Conservation (phyloP, 2,113 vertebrate species). For the Myiozetetes cayanensis region DNA sequence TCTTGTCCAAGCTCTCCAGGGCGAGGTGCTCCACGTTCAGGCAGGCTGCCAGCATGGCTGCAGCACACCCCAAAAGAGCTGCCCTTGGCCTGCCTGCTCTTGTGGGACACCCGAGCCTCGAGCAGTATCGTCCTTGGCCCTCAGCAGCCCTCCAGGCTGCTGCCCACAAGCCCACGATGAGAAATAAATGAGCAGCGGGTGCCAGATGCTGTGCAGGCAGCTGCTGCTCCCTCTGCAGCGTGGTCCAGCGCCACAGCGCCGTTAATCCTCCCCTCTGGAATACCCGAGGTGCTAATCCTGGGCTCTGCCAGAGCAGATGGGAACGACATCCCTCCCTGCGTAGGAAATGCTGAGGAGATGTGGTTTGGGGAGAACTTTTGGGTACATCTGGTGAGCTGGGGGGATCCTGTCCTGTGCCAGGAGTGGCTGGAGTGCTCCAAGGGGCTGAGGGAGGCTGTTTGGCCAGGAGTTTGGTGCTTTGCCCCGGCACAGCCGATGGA, state of each 20-base stretch:
- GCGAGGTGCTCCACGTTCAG: background rate
- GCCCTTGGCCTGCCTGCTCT: background rate
- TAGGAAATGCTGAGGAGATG: background rate
- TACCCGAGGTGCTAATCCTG: background rate
- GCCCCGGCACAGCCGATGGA: accelerated
- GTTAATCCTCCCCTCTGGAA: background rate
- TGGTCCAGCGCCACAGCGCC: background rate
- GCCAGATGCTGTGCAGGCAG: background rate
- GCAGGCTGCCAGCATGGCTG: background rate
- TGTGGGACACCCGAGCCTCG: background rate
- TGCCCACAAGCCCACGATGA: background rate
- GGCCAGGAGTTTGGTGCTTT: background rate
- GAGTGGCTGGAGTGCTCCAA: background rate
- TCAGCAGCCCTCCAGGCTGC: background rate
- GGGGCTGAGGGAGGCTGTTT: background rate
- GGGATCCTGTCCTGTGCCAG: background rate
- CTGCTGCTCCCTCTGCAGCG: background rate
- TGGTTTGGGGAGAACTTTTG: background rate
- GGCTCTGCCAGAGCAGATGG: background rate
- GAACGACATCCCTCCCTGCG: background rate
- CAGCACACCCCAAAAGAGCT: background rate
- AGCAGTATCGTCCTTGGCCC: accelerated
- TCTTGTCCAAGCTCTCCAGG: background rate
- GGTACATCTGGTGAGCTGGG: background rate
- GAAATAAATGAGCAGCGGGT: slow-evolving; percentile 29